Evolutionary conservation across 2,888 invertebrate genomes (phyloP).

Genomic region (Drosophila quinaria): DNA sequence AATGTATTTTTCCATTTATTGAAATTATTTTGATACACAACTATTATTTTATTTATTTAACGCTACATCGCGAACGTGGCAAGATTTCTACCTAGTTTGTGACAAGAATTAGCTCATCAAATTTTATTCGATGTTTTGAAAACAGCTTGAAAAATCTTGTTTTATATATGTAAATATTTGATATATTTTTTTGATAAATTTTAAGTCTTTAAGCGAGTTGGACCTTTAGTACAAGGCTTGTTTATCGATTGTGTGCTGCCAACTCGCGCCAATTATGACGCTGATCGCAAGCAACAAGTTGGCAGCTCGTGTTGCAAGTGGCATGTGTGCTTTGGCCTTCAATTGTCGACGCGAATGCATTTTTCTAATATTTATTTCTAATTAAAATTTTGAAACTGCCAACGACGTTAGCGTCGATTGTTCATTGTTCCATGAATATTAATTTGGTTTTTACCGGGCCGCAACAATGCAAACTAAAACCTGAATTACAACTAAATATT

Average conservation of each 20-base stretch:
- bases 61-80: no score
- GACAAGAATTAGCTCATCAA: no score
- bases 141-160: no score
- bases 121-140: no score
- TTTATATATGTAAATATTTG: no score
- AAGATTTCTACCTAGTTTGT: no score
- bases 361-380: constrained; percentile 40
- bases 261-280: not conserved
- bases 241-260: constrained; percentile 3
- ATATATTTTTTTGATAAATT: no score
- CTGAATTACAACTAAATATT: constrained; percentile 81
- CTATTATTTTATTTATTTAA: no score
- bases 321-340: constrained; percentile 12
- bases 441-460: constrained; percentile 66
- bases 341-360: constrained; percentile 26
- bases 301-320: constrained; percentile 6
- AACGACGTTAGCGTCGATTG: constrained; percentile 27
- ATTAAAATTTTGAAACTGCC: constrained; percentile 43
- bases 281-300: constrained; percentile 20
- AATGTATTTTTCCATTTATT: no score
- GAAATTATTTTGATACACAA: no score
- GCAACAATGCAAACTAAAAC: constrained; percentile 72
- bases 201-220: no score
- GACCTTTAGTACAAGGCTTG: no score
- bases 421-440: constrained; percentile 73